Conservation (phyloP, 2,113 vertebrate species). For the Sylvilagus bachmani region DNA sequence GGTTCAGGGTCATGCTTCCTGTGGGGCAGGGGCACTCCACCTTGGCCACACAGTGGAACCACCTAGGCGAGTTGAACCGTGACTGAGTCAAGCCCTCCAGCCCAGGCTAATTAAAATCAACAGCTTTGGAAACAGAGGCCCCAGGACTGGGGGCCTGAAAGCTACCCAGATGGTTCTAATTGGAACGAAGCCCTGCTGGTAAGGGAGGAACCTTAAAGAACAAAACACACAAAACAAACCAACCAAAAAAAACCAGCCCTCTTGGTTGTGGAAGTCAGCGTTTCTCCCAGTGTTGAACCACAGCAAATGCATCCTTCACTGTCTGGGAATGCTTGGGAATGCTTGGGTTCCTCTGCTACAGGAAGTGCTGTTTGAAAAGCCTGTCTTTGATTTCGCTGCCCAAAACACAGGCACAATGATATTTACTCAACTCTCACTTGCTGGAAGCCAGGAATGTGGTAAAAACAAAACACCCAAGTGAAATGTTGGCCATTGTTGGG, state of each 20-base stretch:
- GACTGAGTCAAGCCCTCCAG: neutral
- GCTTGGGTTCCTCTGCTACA: neutral
- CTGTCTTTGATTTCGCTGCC: conserved; percentile 1
- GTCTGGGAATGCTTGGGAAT: neutral
- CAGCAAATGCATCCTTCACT: neutral
- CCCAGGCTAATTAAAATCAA: neutral
- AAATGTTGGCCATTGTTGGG: neutral
- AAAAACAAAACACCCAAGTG: neutral
- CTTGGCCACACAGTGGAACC: neutral
- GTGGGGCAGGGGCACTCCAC: neutral
- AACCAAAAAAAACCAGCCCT: neutral
- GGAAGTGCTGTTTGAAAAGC: neutral
- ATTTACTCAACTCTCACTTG: conserved; percentile 20
- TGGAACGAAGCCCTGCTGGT: neutral
- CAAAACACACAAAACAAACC: no score
- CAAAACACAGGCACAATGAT: neutral
- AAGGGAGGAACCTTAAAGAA: neutral
- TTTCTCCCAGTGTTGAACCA: neutral
- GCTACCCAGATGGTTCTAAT: neutral
- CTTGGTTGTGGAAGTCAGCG: neutral
- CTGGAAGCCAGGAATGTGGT: neutral
- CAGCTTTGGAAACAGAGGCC: neutral
- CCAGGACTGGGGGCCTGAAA: neutral
- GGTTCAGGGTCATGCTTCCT: neutral
- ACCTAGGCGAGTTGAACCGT: neutral